Evolutionary conservation across 2,888 invertebrate genomes (phyloP), one percentile per base, ranked within the genome.

Genomic region (Polymixis flavicincta): DNA sequence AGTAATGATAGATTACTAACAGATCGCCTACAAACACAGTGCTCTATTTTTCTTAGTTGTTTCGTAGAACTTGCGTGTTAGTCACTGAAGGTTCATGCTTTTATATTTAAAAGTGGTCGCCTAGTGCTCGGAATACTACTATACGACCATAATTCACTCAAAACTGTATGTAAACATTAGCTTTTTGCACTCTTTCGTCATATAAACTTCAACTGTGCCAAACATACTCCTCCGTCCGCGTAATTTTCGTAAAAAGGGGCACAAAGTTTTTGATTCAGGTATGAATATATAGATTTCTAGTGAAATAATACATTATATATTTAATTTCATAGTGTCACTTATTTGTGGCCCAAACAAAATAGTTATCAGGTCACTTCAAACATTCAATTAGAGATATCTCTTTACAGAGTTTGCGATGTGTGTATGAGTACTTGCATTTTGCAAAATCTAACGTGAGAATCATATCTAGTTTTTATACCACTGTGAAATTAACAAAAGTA

Each of bases 401-500:
- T 57, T 73, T 42, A 28, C 14, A 73, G n/a, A 50, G 68, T 28
- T 68, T 37, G 28, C 63, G 42, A 55, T 76, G 22, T 45, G 71
- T 72, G 52, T 64, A 48, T 45, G 28, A 76, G 22, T 74, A 74
- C 75, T 79, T 61, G 50, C 37, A 64, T 60, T 73, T 74, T 37
- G 60, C 32, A 19, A 80, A 77, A 74, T 60, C 22, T 50, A 78
- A 80, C 72, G 76, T 79, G 76, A 77, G 72, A 76, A 78, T 78
- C 50, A 50, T 54, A 60, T 54, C 45, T 14, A 75, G 77, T 75
- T 85, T 78, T 78, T 79, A 76, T 78, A 73, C 54, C 65, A 64
- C 55, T 67, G 80, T 72, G 54, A 77, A 77, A 88, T 88, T 76
- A 85, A 87, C 70, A 83, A 76, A 85, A 61, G 82, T 91, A 92